These are phyloP conservation scores for Cyclina sinensis DNA, from an alignment of 1,140 invertebrate genomes.

Conservation along the genomic window DNA sequence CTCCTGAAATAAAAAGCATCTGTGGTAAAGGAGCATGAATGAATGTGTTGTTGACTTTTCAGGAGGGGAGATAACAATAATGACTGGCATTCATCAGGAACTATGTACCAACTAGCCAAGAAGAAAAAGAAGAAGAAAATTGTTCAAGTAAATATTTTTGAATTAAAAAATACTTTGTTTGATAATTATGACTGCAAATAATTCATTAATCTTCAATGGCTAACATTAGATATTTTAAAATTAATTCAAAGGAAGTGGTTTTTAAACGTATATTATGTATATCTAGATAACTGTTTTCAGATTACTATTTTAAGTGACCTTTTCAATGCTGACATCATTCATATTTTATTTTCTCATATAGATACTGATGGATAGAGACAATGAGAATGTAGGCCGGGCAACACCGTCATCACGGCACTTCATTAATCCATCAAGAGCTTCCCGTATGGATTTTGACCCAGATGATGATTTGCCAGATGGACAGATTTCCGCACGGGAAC, in stretches of 20 bases:
- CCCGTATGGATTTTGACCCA: constrained; percentile 72
- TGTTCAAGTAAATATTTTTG: constrained; percentile 72
- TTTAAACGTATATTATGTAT: too few species aligned
- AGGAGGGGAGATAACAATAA: constrained; percentile 60
- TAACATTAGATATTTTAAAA: too few species aligned
- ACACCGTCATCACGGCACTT: constrained; percentile 71
- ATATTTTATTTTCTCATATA: constrained; percentile 42
- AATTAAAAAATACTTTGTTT: too few species aligned
- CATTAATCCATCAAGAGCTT: constrained; percentile 73
- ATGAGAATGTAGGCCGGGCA: constrained; percentile 73
- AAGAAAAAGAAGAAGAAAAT: constrained; percentile 84
- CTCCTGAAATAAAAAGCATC: too few species aligned
- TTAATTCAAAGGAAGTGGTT: too few species aligned
- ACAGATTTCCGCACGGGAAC: constrained; percentile 75
- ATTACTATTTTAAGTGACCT: too few species aligned
- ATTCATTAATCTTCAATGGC: too few species aligned
- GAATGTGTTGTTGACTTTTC: neutral
- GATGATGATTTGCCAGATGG: constrained; percentile 70
- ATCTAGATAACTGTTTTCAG: too few species aligned
- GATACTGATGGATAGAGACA: constrained; percentile 72
- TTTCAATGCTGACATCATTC: too few species aligned
- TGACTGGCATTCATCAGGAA: constrained; percentile 71
- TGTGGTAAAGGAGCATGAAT: too few species aligned
- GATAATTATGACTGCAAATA: too few species aligned
- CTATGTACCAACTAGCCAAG: constrained; percentile 76